A percentile compares a stretch with the other conserved stretches of the same genome.
phyloP scores from a whole-genome alignment of 2,888 invertebrate species.

The Acanthacorydalis orientalis region DNA sequence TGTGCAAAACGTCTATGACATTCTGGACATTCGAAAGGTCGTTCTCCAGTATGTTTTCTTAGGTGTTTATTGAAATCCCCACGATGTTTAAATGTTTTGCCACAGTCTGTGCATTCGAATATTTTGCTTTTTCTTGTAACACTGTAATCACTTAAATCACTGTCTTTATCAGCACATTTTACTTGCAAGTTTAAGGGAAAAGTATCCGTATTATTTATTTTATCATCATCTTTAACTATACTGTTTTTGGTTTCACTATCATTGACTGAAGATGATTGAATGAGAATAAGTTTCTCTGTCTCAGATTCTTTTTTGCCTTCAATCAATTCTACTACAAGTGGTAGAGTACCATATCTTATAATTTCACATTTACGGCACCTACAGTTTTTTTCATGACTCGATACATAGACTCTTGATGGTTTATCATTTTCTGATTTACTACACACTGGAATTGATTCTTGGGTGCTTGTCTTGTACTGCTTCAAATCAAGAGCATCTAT shows the following conservation, averaged over 20 bases:
- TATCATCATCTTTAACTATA: neutral
- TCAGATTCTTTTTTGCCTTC: neutral
- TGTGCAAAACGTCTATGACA: constrained; percentile 22
- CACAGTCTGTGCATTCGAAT: constrained; percentile 19
- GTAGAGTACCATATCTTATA: neutral
- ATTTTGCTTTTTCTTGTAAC: constrained; percentile 8
- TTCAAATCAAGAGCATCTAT: neutral
- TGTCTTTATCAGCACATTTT: neutral
- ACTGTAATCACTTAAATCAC: neutral
- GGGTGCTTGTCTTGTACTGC: neutral
- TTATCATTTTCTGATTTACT: neutral
- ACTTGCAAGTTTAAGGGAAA: neutral
- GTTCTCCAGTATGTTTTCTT: constrained; percentile 23
- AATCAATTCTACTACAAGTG: neutral
- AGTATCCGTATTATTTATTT: neutral
- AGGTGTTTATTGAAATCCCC: constrained; percentile 25
- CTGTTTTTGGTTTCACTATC: neutral
- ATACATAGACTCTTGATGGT: neutral
- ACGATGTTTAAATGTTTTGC: constrained; percentile 21
- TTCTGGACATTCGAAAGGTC: constrained; percentile 19
- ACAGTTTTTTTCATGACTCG: neutral
- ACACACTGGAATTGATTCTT: too few relatives aligned
- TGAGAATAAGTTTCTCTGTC: neutral
- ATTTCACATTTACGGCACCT: neutral
- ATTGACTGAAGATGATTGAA: too few relatives aligned